Evolutionary conservation across 92 coral and sea anemone genomes (phyloP).

Genomic region (Bergia puertoricense): DNA sequence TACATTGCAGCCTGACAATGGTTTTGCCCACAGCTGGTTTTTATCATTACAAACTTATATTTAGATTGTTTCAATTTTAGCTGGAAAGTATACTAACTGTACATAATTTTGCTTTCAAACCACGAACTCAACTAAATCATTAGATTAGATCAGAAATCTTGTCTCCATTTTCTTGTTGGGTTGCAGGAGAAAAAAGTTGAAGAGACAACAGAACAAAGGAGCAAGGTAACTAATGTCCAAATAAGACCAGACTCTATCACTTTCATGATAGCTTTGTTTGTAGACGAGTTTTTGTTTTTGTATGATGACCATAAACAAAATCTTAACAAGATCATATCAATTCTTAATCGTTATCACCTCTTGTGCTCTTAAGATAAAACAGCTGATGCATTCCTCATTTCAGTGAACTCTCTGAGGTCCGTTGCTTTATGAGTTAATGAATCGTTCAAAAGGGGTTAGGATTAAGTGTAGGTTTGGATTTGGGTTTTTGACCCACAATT

Average conservation of each 20-base stretch:
- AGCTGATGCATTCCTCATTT: background rate
- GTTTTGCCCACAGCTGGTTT: background rate
- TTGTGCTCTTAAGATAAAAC: too few species aligned
- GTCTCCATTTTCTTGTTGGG: background rate
- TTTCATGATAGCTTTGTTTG: background rate
- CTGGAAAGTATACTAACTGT: background rate
- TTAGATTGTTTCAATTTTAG: background rate
- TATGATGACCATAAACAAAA: background rate
- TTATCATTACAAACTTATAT: too few species aligned
- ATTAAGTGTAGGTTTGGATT: too few species aligned
- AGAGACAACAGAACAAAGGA: conserved; percentile 10
- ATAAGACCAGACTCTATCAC: background rate
- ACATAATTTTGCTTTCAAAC: background rate
- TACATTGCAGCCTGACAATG: background rate
- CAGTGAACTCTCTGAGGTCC: background rate
- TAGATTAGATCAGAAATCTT: background rate
- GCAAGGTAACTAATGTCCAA: background rate
- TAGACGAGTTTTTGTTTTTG: background rate
- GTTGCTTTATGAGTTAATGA: background rate
- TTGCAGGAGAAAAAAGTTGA: background rate
- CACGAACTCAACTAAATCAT: background rate
- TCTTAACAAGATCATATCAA: background rate
- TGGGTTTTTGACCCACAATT: too few species aligned
- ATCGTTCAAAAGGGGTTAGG: too few species aligned
- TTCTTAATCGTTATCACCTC: background rate